A percentile compares a stretch with the other conserved stretches of the same genome.
Conservation (phyloP, 2,797 vertebrate genomes). For the Hoplostethus mediterraneus region DNA sequence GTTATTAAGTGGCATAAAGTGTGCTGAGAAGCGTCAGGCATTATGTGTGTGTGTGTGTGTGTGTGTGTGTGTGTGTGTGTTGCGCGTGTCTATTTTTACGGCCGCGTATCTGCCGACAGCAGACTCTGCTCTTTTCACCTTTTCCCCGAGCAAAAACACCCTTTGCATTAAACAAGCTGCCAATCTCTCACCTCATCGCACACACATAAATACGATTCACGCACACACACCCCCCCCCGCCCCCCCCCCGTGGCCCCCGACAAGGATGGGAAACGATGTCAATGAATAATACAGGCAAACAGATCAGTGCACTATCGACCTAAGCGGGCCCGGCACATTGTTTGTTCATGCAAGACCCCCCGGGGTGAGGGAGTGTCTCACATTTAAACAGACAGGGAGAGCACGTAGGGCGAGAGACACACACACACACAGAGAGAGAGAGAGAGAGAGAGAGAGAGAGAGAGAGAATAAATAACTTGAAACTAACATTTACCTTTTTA, state of each 20-base stretch:
- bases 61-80: background rate
- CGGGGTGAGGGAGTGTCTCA: background rate
- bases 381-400: background rate
- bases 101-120: background rate
- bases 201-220: background rate
- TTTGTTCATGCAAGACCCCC: constrained; percentile 4
- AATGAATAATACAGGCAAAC: constrained; percentile 21
- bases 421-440: background rate
- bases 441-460: background rate
- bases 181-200: constrained; percentile 9
- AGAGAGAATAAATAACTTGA: background rate
- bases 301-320: constrained; percentile 25
- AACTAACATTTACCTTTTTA: too few species aligned
- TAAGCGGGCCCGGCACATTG: background rate
- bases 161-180: constrained; percentile 7
- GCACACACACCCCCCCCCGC: background rate
- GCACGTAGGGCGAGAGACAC: constrained; percentile 1
- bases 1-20: background rate
- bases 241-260: background rate
- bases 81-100: background rate
- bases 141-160: constrained; percentile 2
- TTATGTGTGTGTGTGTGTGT: constrained; percentile 5
- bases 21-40: too few species aligned
- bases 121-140: background rate
- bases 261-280: background rate